Base-by-base conservation (phyloP, 2,797 vertebrate genomes). In the Lates japonicus region DNA sequence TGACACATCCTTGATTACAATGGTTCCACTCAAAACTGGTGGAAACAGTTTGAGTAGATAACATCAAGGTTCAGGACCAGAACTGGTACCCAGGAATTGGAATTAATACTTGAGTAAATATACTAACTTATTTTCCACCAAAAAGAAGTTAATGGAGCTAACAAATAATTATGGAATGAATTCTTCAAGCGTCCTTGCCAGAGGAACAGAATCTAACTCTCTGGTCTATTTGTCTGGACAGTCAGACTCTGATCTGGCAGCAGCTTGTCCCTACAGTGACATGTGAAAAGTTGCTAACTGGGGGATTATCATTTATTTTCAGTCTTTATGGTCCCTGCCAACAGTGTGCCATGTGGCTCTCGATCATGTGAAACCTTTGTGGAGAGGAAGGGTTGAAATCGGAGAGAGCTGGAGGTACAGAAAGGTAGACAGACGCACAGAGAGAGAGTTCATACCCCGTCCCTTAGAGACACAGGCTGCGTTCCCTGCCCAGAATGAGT, bases 381-480 rank as follows among this genome's bases (percentile, higher is more conserved):
- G 12, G 68, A 29, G 31, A 25, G 42, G 76, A 61, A 37, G 72
- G 59, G 62, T 3, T 71, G 74, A 78, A 88, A 85, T 62, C 74
- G 48, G 82, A 87, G 78, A 64, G 68, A 29, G 25, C 19, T 58
- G 8, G 41, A 48, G 57, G 20, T 39, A 17, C 5, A 48, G 49
- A 39, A 22, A 55, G 37, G 14, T 10, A 68, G 37, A 62, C 13
- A 74, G 58, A 69, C 7, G 33, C 51, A 60, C 17, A 25, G 16
- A 44, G 29, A 9, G 22, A 65, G 44, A 3, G 19, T 52, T 77
- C 75, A 61, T 52, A 68, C 68, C 68, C 7, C 5, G 7, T 70
- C 79, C 81, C 90, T 70, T 79, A 67, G 85, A 81, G 81, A 89
- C 84, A 81, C 84, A 81, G 78, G 3, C 35, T 12, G 33, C 69